Evolutionary conservation across 2,113 vertebrate genomes (phyloP), one percentile per base, ranked within the genome.

Genomic region (Xiphophorus hellerii): DNA sequence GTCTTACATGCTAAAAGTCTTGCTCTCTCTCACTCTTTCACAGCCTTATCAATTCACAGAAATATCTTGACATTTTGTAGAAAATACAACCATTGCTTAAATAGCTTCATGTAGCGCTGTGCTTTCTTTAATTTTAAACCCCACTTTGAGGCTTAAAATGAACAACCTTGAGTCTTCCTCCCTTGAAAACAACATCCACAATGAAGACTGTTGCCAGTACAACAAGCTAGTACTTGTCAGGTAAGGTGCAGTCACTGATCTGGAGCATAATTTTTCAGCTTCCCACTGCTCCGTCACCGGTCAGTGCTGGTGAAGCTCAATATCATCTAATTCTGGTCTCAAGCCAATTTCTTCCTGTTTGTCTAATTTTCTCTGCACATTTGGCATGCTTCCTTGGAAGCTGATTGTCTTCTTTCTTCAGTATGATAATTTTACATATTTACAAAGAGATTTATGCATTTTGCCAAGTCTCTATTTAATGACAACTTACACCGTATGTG

Each of bases 331-430:
- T 58, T 58, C 51, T 25, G 22, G 8, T 58, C 9, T 2, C 44
- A 58, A 25, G 51, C 25, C 20, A 58, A 58, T n/a, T 8, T 58
- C 17, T 58, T 58, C 22, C 51, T 58, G 51, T 58, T 58, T 48
- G 44, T 48, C 17, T 48, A 48, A 48, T 20, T 48, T 48, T 48
- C 17, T 15, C 44, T 48, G 14, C 44, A 20, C 15, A 48, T 48
- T 48, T 48, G 44, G 44, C 44, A 20, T 48, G 44, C 44, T 48
- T 17, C 1, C 44, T 48, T 35, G 64, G 39, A 74, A 73, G 62
- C 65, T 67, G 79, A 69, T 71, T 51, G 42, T 71, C n/a, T 28
- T 74, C 66, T 68, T 81, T 86, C 66, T 78, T 27, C 33, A 30
- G 54, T 51, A 30, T 31, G 51, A 78, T 70, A 68, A 54, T 28